Base-by-base conservation (phyloP, 2,797 vertebrate species). In the Falco berigora region DNA sequence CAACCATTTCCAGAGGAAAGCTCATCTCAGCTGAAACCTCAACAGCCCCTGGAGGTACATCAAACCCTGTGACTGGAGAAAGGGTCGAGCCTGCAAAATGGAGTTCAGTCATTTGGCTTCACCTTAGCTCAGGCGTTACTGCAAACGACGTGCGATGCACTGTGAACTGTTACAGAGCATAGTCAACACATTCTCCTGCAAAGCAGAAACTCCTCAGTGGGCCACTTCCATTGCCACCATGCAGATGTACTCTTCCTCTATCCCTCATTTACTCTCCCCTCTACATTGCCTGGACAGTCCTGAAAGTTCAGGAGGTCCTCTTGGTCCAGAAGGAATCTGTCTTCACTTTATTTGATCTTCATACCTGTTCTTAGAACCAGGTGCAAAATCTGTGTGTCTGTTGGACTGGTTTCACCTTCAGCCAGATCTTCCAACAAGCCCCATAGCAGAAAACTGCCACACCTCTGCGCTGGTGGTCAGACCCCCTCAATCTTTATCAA, bases 41-140 rank as follows among this genome's bases (percentile, higher is more conserved):
- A 62, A 25, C 0, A 52, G 34, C 20, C 14, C n/a, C 18, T 42
- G 38, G 47, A 61, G 34, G 49, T 32, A 23, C 0, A 0, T 27
- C 21, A 28, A 16, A 7, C 17, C 24, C 38, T 62, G 40, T 30
- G 49, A 50, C 12, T 11, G 10, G 20, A 58, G 55, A 67, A 56
- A 56, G 27, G 30, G 22, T 8, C 1, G 7, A 79, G n/a, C 30
- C 27, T 61, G 27, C 24, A 24, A 81, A 69, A 17, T 4, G 14
- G 15, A 27, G 68, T 52, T 59, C 58, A 77, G 27, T 10, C 44
- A 44, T 28, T 36, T 2, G 3, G 44, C 34, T 76, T 67, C 69
- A 38, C 28, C 34, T 74, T n/a, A 36, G 7, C 59, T 9, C 28
- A 32, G 21, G 16, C 0, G 2, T 22, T 44, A 28, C 46, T 7